Evolutionary conservation across 2,113 vertebrate genomes (phyloP), one percentile per base, ranked within the genome.

Genomic region (Phaethornis superciliosus): DNA sequence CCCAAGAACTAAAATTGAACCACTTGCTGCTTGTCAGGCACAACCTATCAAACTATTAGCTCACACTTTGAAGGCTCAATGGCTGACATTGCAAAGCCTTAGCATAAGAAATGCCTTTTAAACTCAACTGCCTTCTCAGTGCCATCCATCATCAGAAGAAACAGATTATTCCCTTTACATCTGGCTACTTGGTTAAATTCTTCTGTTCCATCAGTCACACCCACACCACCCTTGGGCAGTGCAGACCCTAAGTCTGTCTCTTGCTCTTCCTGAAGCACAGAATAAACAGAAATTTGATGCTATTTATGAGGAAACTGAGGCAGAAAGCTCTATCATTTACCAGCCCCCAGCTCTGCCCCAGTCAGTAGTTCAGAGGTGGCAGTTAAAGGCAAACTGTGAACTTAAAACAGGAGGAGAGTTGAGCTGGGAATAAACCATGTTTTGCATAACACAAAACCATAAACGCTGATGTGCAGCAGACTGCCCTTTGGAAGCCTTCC

Each of bases 131-230:
- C 78, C 49, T 91, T 82, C 32, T 85, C 93, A 95, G 79, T 82
- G 77, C 79, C 84, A 96, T 95, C 87, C 89, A 85, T 92, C 91
- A 93, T 69, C 67, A 85, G 63, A 72, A 89, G 55, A 90, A 87
- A 93, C 42, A 85, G 65, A 96, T 89, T 91, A 92, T 80, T 92
- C 81, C 47, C 55, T 94, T 91, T 79, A 85, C 78, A 91, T 78
- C n/a, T 2, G 1, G 63, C 51, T 77, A 85, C 78, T 89, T 63
- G 28, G 87, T 81, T 91, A 70, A 70, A 89, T 88, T 94, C 74
- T 79, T 44, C 87, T n/a, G n/a, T 82, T 74, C 75, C 93, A 87
- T 62, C 74, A 80, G 81, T 82, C 78, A 75, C 84, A 93, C 89
- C 89, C 78, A 83, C 2, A 0, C 20, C 71, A 69, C 84, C 42